Evolutionary conservation across 2,888 invertebrate genomes (phyloP).

Genomic region (Andrena hattorfiana): DNA sequence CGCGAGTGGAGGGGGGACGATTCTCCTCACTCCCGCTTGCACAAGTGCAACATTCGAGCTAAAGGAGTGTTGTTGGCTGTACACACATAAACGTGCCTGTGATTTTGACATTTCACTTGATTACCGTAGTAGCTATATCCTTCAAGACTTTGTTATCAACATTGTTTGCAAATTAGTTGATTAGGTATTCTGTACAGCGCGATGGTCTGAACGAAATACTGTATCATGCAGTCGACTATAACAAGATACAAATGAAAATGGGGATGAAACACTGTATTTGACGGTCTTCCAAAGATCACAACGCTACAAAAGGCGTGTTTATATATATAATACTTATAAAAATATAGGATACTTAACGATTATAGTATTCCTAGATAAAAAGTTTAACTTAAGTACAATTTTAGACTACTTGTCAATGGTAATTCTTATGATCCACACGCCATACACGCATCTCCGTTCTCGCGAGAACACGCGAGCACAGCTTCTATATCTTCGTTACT

Average conservation of each 20-base stretch:
- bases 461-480: constrained; percentile 93
- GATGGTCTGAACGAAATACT: constrained; percentile 11
- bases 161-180: constrained; percentile 15
- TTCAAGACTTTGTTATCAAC: constrained; percentile 9
- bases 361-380: constrained; percentile 16
- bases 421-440: constrained; percentile 92
- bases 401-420: not conserved
- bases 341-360: constrained; percentile 25
- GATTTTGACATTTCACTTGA: constrained; percentile 67
- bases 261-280: constrained; percentile 19
- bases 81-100: constrained; percentile 23
- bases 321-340: constrained; percentile 42
- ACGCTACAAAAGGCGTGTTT: not conserved
- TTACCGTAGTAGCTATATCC: constrained; percentile 63
- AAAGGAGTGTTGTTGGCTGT: too few species aligned
- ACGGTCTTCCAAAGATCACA: not conserved
- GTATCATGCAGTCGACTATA: not conserved
- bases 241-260: not conserved
- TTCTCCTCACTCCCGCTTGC: too few species aligned
- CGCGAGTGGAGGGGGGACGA: too few species aligned
- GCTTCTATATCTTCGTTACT: constrained; percentile 87
- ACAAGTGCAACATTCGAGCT: too few species aligned
- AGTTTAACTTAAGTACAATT: constrained; percentile 8
- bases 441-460: constrained; percentile 93
- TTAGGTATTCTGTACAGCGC: not conserved